A percentile compares a stretch with the other conserved stretches of the same genome.
These are phyloP conservation scores for Phyllopteryx taeniolatus DNA, from an alignment of 2,113 vertebrate species.

Conservation along the genomic window DNA sequence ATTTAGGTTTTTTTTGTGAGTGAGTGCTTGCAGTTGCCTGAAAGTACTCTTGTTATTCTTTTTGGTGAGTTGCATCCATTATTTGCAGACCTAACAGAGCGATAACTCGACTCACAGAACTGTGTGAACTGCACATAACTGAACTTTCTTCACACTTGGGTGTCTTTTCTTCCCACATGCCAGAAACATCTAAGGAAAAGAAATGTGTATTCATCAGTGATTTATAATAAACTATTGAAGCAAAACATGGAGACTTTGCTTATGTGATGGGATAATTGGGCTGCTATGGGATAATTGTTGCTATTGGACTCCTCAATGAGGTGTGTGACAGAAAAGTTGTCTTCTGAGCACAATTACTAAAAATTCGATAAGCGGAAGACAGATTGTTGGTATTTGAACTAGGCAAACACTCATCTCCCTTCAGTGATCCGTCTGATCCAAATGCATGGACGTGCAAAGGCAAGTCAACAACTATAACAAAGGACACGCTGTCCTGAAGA, in stretches of 20 bases:
- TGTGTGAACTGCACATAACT: slow-evolving; percentile 14
- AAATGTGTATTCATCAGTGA: slow-evolving; percentile 10
- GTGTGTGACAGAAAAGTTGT: slow-evolving; percentile 21
- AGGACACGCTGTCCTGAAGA: not conserved
- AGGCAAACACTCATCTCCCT: not conserved
- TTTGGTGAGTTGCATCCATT: not conserved
- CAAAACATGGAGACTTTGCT: not conserved
- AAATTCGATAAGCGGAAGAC: not conserved
- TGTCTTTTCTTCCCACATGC: slow-evolving; percentile 21
- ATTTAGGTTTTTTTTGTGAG: not conserved
- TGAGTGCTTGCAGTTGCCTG: not conserved
- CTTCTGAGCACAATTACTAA: slow-evolving; percentile 22
- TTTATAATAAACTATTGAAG: slow-evolving; percentile 21
- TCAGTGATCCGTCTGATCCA: not conserved
- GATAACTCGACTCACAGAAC: not conserved
- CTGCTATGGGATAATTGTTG: not conserved
- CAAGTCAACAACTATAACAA: not conserved
- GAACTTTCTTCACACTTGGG: slow-evolving; percentile 8
- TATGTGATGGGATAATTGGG: slow-evolving; percentile 3
- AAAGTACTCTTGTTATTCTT: not conserved
- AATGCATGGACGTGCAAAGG: not conserved
- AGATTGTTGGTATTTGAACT: not conserved
- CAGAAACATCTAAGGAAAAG: not conserved
- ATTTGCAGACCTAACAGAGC: not conserved
- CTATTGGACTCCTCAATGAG: slow-evolving; percentile 16